Base-by-base conservation (phyloP, 2,113 vertebrate species). In the Charina bottae region DNA sequence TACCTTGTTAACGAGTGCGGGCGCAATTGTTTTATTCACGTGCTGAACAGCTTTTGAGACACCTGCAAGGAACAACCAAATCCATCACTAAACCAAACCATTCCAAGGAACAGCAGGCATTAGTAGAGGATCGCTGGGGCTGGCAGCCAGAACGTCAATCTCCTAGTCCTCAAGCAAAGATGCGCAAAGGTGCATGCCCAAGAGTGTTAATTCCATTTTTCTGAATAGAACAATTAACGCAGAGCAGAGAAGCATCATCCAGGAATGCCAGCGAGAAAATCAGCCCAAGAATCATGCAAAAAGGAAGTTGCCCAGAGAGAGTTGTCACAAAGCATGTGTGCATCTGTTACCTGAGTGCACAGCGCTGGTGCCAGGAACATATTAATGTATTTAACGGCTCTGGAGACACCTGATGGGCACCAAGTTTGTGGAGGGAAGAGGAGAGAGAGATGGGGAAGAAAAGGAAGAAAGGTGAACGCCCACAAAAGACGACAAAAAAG, bases 11-110 rank as follows among this genome's bases (percentile, higher is more conserved):
- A 99, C 93, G 98, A 99, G 98, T 97, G 98, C 98, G 98, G 99
- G 99, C 94, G 99, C 99, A 98, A 99, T 99, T 96, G 97, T 98
- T 97, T 99, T 99, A 99, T 99, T 99, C 98, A 99, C 97, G 99
- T 99, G 98, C 95, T 98, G 98, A 98, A 99, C 99, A 97, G 99
- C 99, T 98, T 99, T 99, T 98, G 98, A 98, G 97, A 99, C 99
- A 99, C 99, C 99, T 99, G 97, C 97, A 99, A 98, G 96, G 98
- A 98, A 99, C 97, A 99, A 99, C 98, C 98, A 99, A 93, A 99
- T 96, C 97, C 93, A 98, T 99, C 98, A 99, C 98, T 96, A 97
- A 98, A 95, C 93, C 93, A 92, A 8, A 42, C 37, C 33, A 92
- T 62, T 94, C 97, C 93, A 97, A 93, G 96, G 97, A 97, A 93